Evolutionary conservation across 2,797 vertebrate genomes (phyloP).

Genomic region (Rhincodon typus): DNA sequence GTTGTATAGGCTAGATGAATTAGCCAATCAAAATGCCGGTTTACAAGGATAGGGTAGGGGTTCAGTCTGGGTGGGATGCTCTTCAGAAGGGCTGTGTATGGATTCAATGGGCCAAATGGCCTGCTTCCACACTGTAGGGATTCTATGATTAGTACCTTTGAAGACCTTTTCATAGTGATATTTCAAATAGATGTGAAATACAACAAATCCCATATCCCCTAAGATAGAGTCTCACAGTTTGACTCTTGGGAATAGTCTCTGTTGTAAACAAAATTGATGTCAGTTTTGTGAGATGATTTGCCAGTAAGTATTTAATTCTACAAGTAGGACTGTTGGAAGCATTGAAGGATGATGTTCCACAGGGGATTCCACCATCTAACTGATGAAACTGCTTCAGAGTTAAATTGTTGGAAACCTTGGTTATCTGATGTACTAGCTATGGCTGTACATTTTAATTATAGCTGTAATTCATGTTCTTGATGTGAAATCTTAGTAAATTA

Average conservation of each 20-base stretch:
- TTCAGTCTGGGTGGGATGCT: too few relatives aligned
- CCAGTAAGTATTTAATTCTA: not conserved
- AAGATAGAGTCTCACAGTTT: not conserved
- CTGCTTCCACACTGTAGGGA: too few relatives aligned
- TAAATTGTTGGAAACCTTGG: not conserved
- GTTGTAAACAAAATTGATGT: not conserved
- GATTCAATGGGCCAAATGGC: too few relatives aligned
- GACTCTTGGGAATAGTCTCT: not conserved
- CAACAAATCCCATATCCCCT: not conserved
- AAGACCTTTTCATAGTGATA: not conserved
- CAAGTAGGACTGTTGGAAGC: not conserved
- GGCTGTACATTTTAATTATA: not conserved
- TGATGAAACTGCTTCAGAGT: not conserved
- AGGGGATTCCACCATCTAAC: not conserved
- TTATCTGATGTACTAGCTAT: not conserved
- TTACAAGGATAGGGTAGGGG: too few relatives aligned
- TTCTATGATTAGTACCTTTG: too few relatives aligned
- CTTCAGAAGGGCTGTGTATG: too few relatives aligned
- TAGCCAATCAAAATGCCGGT: too few relatives aligned
- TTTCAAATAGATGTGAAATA: not conserved
- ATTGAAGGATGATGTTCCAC: not conserved
- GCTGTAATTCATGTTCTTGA: not conserved
- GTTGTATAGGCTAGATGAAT: too few relatives aligned
- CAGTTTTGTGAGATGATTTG: not conserved
- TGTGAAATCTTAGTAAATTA: not conserved